Evolutionary conservation across 2,113 vertebrate genomes (phyloP).

Genomic region (Melanerpes formicivorus): DNA sequence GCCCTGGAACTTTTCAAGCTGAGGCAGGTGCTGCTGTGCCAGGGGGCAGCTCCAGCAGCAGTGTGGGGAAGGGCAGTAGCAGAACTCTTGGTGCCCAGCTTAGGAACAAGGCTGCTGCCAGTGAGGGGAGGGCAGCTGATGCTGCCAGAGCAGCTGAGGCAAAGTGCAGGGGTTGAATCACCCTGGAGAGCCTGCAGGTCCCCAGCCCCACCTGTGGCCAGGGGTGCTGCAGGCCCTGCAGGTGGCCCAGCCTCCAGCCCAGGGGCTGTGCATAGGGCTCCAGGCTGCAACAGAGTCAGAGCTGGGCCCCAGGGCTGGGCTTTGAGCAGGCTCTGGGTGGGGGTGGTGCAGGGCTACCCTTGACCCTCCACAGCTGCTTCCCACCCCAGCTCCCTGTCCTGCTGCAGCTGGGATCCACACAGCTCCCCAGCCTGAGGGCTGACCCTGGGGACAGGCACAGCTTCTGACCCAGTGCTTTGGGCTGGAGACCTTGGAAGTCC

Average conservation of each 20-base stretch:
- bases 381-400: rapidly evolving
- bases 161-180: rapidly evolving
- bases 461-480: background rate
- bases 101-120: background rate
- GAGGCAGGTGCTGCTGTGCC: no score
- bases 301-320: background rate
- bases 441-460: background rate
- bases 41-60: background rate
- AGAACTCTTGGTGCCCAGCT: background rate
- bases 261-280: background rate
- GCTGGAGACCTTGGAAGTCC: background rate
- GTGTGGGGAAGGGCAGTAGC: background rate
- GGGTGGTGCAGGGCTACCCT: background rate
- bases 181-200: rapidly evolving
- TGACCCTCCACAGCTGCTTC: background rate
- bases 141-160: background rate
- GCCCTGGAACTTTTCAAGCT: background rate
- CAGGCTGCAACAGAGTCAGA: rapidly evolving
- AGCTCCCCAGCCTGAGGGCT: background rate
- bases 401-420: background rate
- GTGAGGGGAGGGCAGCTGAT: background rate
- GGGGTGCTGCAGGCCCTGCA: background rate
- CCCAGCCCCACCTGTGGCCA: rapidly evolving
- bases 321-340: background rate
- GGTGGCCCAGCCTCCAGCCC: no score